Base-by-base conservation (phyloP, 2,797 vertebrate genomes). In the Pangasius macronema region DNA sequence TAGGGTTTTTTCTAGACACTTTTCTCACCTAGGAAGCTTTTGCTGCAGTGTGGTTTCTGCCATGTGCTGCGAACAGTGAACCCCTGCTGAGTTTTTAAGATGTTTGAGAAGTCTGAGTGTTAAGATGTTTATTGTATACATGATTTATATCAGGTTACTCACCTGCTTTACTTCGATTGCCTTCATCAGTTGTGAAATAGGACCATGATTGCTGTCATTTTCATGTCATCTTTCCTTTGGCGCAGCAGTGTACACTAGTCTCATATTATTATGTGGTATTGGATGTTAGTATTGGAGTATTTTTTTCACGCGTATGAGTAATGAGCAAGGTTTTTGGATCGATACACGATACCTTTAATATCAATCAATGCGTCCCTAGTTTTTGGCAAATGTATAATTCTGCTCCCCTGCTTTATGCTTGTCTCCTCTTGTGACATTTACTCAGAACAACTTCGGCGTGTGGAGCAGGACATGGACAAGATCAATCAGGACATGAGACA, bases 401-500 rank as follows among this genome's bases (percentile, higher is more conserved):
- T 8, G 16, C 5, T 39, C 27, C 13, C 42, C 13, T 3, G 22
- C 0, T 24, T 20, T 20, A 86, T 75, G 7, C 85, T 85, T 81
- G 85, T 89, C 9, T 90, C 9, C 51, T 57, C 75, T 76, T 18
- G n/a, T 73, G 20, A 82, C 89, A 87, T 86, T 90, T 88, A 93
- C 92, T 83, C 93, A 99, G 99, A 99, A 91, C 97, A 99, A 95
- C 95, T 99, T 91, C 95, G 89, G 88, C 94, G 89, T 67, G 96
- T 97, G 91, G 97, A 99, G 51, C 95, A 96, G 90, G 98, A 97
- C 91, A 97, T 99, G 98, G 98, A 99, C 92, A 96, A 98, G 94
- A 99, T 99, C 95, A 99, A 99, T 94, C 95, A 98, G 93, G 98
- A 99, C 92, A 98, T 99, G 98, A 97, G 91, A 89, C 95, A 97